Conservation (phyloP, 2,888 invertebrate species). For the Liodrosophila aerea region DNA sequence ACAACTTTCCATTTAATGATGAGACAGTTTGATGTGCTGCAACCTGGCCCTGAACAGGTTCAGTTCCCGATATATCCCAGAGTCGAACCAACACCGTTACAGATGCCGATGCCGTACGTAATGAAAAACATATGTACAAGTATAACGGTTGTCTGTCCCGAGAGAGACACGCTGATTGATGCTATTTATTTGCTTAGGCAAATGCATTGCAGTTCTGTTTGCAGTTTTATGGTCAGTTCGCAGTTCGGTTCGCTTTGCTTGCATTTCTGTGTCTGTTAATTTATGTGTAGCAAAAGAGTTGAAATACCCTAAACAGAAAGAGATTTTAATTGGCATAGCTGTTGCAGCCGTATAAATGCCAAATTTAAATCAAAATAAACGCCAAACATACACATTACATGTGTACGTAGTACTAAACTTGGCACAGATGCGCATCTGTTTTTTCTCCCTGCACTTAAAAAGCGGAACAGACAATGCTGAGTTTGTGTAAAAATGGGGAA, state of each 20-base stretch:
- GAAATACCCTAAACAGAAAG: slow-evolving; percentile 41
- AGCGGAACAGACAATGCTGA: not conserved
- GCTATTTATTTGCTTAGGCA: slow-evolving; percentile 43
- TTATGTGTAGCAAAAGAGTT: slow-evolving; percentile 48
- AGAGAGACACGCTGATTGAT: slow-evolving; percentile 42
- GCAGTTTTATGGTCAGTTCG: slow-evolving; percentile 25
- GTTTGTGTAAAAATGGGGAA: no score
- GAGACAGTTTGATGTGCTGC: slow-evolving; percentile 35
- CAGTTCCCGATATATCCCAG: slow-evolving; percentile 22
- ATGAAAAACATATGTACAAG: not conserved
- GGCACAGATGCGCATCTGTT: slow-evolving; percentile 31
- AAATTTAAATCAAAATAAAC: slow-evolving; percentile 47
- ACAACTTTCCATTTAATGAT: slow-evolving; percentile 59
- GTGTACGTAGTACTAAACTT: slow-evolving; percentile 46
- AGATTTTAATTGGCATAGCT: not conserved
- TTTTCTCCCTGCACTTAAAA: slow-evolving; percentile 5
- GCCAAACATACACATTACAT: slow-evolving; percentile 13
- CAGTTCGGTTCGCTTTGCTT: slow-evolving; percentile 13
- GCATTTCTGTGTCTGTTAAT: slow-evolving; percentile 29
- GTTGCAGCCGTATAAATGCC: slow-evolving; percentile 34
- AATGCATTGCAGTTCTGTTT: slow-evolving; percentile 34
- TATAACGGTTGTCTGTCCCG: slow-evolving; percentile 18
- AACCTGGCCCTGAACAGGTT: slow-evolving; percentile 37
- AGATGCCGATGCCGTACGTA: not conserved
- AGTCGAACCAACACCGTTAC: not conserved